A percentile compares a stretch with the other conserved stretches of the same genome.
Conservation (phyloP, 2,888 invertebrate species). For the Ochlodes sylvanus region DNA sequence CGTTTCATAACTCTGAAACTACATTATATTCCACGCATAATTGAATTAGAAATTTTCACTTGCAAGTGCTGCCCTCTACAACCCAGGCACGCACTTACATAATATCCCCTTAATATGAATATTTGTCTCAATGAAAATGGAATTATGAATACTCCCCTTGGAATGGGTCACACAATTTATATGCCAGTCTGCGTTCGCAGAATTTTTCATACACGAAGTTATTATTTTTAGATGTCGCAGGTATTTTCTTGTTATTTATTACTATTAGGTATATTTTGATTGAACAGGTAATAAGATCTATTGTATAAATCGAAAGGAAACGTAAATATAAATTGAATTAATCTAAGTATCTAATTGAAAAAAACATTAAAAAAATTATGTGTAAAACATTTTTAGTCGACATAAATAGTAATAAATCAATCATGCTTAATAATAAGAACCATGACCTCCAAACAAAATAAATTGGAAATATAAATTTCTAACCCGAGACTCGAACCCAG, state of each 20-base stretch:
- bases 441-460: too few relatives aligned
- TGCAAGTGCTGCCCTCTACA: slow-evolving; percentile 61
- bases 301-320: too few relatives aligned
- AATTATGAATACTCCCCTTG: slow-evolving; percentile 74
- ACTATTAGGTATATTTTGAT: neutral
- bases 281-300: slow-evolving; percentile 29
- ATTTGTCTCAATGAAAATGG: slow-evolving; percentile 83
- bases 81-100: slow-evolving; percentile 64
- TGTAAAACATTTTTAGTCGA: too few relatives aligned
- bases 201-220: slow-evolving; percentile 71
- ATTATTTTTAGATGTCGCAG: slow-evolving; percentile 35
- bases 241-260: slow-evolving; percentile 25
- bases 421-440: too few relatives aligned
- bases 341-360: too few relatives aligned
- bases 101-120: slow-evolving; percentile 73
- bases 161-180: slow-evolving; percentile 71
- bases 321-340: too few relatives aligned
- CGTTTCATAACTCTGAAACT: slow-evolving; percentile 53
- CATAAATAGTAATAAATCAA: too few relatives aligned
- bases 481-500: too few relatives aligned
- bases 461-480: too few relatives aligned
- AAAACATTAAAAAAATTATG: too few relatives aligned
- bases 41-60: slow-evolving; percentile 57
- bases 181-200: slow-evolving; percentile 60
- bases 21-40: slow-evolving; percentile 54